A percentile compares a stretch with the other conserved stretches of the same genome.
phyloP scores from a whole-genome alignment of 2,888 invertebrate species.

The Cephus sareptanus region DNA sequence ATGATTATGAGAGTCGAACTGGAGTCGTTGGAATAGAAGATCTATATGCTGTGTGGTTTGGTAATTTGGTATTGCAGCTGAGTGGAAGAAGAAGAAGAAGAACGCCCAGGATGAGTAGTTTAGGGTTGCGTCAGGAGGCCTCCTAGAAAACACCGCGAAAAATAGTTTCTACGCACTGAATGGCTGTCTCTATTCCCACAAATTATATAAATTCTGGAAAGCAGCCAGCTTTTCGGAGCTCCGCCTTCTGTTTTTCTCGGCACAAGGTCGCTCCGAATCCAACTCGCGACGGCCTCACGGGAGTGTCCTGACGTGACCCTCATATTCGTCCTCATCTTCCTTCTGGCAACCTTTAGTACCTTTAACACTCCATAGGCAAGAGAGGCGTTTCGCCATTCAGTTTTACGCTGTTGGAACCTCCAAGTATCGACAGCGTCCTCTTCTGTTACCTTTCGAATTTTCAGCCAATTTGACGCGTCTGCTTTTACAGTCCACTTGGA shows the following conservation, averaged over 20 bases:
- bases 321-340: neutral
- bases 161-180: constrained; percentile 12
- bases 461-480: neutral
- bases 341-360: neutral
- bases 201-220: constrained; percentile 34
- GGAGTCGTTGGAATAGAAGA: neutral
- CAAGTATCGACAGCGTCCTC: neutral
- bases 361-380: neutral
- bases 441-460: neutral
- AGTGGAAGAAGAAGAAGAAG: neutral
- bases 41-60: neutral
- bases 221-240: constrained; percentile 21
- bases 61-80: constrained; percentile 5
- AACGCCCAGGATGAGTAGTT: neutral
- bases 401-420: neutral
- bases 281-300: neutral
- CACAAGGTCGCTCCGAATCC: neutral
- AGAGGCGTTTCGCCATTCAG: neutral
- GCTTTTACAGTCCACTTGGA: neutral
- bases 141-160: neutral
- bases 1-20: neutral
- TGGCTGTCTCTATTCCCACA: constrained; percentile 13
- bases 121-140: constrained; percentile 1
- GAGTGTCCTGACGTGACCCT: constrained; percentile 31
- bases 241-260: constrained; percentile 5